phyloP scores from a whole-genome alignment of 2,113 vertebrate genomes.

The Anolis sagrei region DNA sequence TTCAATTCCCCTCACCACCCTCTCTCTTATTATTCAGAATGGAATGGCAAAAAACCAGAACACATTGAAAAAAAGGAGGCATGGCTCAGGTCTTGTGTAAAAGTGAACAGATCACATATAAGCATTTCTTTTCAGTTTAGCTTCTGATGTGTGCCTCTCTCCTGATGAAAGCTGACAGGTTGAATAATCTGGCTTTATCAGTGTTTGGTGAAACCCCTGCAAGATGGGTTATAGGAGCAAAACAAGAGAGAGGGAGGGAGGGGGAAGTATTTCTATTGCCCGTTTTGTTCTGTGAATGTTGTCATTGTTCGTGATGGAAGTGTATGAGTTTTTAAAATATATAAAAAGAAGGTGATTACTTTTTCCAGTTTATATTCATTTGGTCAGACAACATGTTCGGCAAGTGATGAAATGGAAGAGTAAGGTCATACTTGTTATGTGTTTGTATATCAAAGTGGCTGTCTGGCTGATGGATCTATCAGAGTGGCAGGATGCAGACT shows the following conservation, averaged over 20 bases:
- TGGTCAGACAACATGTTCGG: neutral
- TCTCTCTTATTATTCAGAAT: constrained; percentile 55
- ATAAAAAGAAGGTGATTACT: neutral
- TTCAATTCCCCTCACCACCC: neutral
- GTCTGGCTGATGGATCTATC: fast-evolving
- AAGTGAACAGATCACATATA: constrained; percentile 66
- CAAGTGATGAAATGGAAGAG: constrained; percentile 3
- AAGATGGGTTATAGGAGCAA: constrained; percentile 56
- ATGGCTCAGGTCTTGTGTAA: constrained; percentile 57
- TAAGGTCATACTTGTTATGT: fast-evolving
- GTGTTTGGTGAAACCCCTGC: constrained; percentile 49
- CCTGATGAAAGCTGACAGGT: constrained; percentile 59
- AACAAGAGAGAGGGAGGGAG: neutral
- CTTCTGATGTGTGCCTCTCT: constrained; percentile 56
- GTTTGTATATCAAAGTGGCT: neutral
- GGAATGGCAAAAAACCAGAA: constrained; percentile 53
- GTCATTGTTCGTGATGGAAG: neutral
- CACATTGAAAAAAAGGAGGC: constrained; percentile 62
- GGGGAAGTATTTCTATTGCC: constrained; percentile 38
- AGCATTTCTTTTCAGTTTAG: constrained; percentile 50
- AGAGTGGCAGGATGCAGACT: neutral
- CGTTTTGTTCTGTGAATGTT: constrained; percentile 43
- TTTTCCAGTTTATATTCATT: neutral
- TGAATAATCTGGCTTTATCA: constrained; percentile 55
- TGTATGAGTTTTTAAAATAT: neutral